phyloP scores from a whole-genome alignment of 2,888 invertebrate species.

The Leptarthrus brevirostris region DNA sequence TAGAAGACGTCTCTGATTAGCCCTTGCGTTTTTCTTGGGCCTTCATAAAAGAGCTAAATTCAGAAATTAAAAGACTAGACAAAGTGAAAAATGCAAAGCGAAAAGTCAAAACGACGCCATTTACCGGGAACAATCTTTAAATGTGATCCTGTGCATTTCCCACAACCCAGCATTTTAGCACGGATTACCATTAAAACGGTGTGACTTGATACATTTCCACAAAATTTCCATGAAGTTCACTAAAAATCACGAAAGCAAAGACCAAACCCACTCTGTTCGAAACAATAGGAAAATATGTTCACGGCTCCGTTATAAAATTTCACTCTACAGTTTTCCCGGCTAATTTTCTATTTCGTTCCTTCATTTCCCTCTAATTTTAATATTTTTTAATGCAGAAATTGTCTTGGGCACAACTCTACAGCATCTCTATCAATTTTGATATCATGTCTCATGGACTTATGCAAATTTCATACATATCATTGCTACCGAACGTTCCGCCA shows the following conservation, averaged over 20 bases:
- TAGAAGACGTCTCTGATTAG: no score
- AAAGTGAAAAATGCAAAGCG: no score
- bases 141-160: not conserved
- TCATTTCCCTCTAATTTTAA: slow-evolving; percentile 10
- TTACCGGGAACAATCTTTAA: no score
- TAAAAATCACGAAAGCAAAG: not conserved
- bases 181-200: slow-evolving; percentile 30
- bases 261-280: not conserved
- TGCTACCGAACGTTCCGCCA: not conserved
- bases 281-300: slow-evolving; percentile 36
- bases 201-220: not conserved
- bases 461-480: slow-evolving; percentile 23
- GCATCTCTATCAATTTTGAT: slow-evolving; percentile 5
- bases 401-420: slow-evolving; percentile 3
- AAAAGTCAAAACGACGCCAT: no score
- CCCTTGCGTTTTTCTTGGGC: no score
- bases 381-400: slow-evolving; percentile 20
- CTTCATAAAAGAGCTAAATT: no score
- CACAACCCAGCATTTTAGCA: slow-evolving; percentile 4
- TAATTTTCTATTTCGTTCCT: slow-evolving; percentile 6
- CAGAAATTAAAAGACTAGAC: no score
- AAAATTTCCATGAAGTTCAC: not conserved
- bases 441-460: slow-evolving; percentile 28
- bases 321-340: slow-evolving; percentile 27
- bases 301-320: slow-evolving; percentile 43